A percentile compares a stretch with the other conserved stretches of the same genome.
Evolutionary conservation across 1,140 invertebrate genomes (phyloP).

Genomic region (Heliconius hewitsoni): DNA sequence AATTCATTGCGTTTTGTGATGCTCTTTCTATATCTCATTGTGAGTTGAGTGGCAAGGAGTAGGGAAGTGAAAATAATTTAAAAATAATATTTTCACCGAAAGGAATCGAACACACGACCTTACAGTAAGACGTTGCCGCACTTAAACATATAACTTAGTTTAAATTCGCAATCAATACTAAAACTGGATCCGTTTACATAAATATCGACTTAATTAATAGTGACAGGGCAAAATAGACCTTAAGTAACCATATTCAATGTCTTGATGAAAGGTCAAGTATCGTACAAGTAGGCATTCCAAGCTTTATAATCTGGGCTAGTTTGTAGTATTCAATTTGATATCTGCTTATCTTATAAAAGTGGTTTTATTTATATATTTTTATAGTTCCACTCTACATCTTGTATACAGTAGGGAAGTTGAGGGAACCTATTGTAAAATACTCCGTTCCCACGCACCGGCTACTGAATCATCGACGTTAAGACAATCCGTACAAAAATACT

Average conservation of each 20-base stretch:
- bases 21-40: background rate
- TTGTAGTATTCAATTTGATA: background rate
- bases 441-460: too few species aligned
- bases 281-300: constrained; percentile 10
- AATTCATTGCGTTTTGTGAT: too few species aligned
- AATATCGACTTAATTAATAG: constrained; percentile 15
- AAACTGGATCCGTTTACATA: constrained; percentile 23
- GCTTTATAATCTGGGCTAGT: background rate
- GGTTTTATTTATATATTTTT: background rate
- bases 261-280: constrained; percentile 13
- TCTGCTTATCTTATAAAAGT: background rate
- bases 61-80: background rate
- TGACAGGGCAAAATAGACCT: background rate
- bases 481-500: too few species aligned
- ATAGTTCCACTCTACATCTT: too few species aligned
- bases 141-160: background rate
- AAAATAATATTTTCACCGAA: background rate
- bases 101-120: background rate
- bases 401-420: too few species aligned
- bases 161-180: background rate
- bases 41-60: background rate
- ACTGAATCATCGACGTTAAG: too few species aligned
- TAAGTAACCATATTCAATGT: constrained; percentile 18
- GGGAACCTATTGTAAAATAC: too few species aligned
- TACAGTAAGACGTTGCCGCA: background rate